phyloP scores from a whole-genome alignment of 2,113 vertebrate species.

The Ploceus nigricollis region DNA sequence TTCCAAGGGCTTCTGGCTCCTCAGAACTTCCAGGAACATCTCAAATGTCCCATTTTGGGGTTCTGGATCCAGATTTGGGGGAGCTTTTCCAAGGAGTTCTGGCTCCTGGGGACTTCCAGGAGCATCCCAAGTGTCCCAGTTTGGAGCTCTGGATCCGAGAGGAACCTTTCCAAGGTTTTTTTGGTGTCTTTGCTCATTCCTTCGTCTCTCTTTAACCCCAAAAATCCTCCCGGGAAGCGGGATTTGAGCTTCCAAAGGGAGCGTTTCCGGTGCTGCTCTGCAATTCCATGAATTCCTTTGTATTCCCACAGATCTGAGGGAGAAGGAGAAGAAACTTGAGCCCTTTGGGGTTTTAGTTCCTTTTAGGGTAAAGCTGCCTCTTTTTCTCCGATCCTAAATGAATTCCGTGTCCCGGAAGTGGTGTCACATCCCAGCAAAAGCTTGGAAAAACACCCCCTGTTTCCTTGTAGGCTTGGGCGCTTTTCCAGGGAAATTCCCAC shows the following conservation, averaged over 20 bases:
- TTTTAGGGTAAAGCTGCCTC: conserved; percentile 81
- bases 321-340: conserved; percentile 83
- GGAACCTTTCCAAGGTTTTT: neutral
- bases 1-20: neutral
- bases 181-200: neutral
- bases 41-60: neutral
- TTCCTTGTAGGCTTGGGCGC: conserved; percentile 53
- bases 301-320: conserved; percentile 86
- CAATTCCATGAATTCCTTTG: conserved; percentile 74
- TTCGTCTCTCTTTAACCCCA: neutral
- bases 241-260: neutral
- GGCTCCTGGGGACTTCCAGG: neutral
- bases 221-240: neutral
- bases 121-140: neutral
- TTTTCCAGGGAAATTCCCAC: neutral
- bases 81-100: neutral
- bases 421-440: conserved; percentile 2
- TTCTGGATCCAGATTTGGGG: neutral
- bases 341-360: conserved; percentile 77
- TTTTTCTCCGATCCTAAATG: conserved; percentile 63
- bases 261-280: conserved; percentile 8
- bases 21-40: neutral
- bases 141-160: neutral
- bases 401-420: conserved; percentile 52
- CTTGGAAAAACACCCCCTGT: conserved; percentile 31